Evolutionary conservation across 2,797 vertebrate genomes (phyloP).

Genomic region (Rhinichthys osculus): DNA sequence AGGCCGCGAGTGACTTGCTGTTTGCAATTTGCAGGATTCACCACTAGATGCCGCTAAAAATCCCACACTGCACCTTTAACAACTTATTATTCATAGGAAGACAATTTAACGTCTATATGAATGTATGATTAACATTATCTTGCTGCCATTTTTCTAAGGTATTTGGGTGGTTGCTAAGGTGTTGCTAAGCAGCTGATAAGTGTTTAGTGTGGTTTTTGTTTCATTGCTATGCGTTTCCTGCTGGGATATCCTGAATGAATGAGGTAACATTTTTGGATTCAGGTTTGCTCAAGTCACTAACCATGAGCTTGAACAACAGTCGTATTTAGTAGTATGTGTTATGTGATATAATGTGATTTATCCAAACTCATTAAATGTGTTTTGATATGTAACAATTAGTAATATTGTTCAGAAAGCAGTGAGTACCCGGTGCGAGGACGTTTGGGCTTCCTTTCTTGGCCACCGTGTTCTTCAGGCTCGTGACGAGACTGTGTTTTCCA

Average conservation of each 20-base stretch:
- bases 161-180: neutral
- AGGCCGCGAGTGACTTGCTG: too few species aligned
- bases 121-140: neutral
- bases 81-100: neutral
- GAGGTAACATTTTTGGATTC: neutral
- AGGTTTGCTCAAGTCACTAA: neutral
- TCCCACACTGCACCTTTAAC: too few species aligned
- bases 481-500: slow-evolving; percentile 77
- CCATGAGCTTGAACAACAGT: neutral
- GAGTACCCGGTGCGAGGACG: slow-evolving; percentile 88
- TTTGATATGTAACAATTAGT: neutral
- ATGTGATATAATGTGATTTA: neutral
- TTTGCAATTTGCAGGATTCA: too few species aligned
- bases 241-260: neutral
- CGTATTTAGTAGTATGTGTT: neutral
- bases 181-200: neutral
- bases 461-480: slow-evolving; percentile 80
- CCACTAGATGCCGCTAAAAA: too few species aligned
- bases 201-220: neutral
- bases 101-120: neutral
- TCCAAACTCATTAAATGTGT: neutral
- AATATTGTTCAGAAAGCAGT: neutral
- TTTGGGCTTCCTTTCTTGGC: slow-evolving; percentile 83
- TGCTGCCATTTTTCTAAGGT: neutral
- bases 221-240: neutral